A percentile compares a stretch with the other conserved stretches of the same genome.
These are phyloP conservation scores for Yponomeuta sedellus DNA, from an alignment of 2,888 invertebrate species.

Conservation along the genomic window DNA sequence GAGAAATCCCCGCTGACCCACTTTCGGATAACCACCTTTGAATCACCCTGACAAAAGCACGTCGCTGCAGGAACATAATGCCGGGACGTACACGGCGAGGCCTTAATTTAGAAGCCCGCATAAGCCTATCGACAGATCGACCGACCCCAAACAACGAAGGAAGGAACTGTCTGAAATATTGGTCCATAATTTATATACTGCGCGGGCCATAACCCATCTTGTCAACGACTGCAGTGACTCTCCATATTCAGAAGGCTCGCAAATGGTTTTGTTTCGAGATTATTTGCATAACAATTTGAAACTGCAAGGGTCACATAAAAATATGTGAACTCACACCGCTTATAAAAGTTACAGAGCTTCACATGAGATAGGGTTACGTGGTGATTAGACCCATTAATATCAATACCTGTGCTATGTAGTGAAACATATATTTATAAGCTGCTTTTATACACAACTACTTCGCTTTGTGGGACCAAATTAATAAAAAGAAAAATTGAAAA, in stretches of 20 bases:
- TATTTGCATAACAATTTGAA: no score
- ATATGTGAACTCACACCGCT: no score
- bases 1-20: constrained; percentile 45
- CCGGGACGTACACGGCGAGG: constrained; percentile 42
- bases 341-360: no score
- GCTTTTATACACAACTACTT: background rate
- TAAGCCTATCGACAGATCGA: constrained; percentile 47
- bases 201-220: background rate
- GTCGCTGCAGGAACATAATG: constrained; percentile 65
- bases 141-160: constrained; percentile 33
- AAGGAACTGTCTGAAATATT: background rate
- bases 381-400: no score
- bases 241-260: background rate
- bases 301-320: no score
- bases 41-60: constrained; percentile 64
- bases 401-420: no score
- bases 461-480: background rate
- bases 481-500: no score
- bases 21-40: constrained; percentile 63
- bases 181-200: background rate
- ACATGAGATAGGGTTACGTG: no score
- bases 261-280: no score
- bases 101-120: constrained; percentile 63
- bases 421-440: no score
- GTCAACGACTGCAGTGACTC: background rate